phyloP scores from a whole-genome alignment of 2,113 vertebrate species.

The Mesoclemmys tuberculata region DNA sequence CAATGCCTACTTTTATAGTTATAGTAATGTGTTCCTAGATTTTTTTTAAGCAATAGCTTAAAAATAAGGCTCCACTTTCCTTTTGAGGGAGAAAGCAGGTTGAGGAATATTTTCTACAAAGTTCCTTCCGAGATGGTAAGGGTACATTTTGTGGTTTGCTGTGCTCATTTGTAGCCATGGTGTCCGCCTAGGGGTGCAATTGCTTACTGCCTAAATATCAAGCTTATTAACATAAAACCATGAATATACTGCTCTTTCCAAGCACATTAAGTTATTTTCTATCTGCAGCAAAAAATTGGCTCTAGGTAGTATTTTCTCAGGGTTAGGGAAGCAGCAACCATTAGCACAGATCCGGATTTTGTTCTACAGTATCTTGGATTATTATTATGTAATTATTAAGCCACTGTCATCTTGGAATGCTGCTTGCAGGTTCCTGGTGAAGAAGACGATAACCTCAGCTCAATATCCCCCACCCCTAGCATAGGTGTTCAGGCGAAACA shows the following conservation, averaged over 20 bases:
- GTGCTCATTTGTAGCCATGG: not conserved
- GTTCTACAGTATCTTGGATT: not conserved
- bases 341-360: not conserved
- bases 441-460: not conserved
- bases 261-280: not conserved
- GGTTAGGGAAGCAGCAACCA: not conserved
- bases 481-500: not conserved
- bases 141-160: not conserved
- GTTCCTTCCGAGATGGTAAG: not conserved
- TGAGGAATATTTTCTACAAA: not conserved
- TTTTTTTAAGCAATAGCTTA: not conserved
- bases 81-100: not conserved
- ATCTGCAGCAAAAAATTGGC: not conserved
- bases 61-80: not conserved
- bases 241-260: rapidly evolving
- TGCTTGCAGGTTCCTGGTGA: not conserved
- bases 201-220: constrained; percentile 13
- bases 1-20: not conserved
- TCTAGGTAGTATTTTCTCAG: not conserved
- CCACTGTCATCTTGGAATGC: not conserved
- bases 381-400: not conserved
- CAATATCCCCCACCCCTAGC: not conserved
- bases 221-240: constrained; percentile 23
- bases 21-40: not conserved
- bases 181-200: not conserved